Conservation (phyloP, 2,888 invertebrate species). For the Phlogophora meticulosa region DNA sequence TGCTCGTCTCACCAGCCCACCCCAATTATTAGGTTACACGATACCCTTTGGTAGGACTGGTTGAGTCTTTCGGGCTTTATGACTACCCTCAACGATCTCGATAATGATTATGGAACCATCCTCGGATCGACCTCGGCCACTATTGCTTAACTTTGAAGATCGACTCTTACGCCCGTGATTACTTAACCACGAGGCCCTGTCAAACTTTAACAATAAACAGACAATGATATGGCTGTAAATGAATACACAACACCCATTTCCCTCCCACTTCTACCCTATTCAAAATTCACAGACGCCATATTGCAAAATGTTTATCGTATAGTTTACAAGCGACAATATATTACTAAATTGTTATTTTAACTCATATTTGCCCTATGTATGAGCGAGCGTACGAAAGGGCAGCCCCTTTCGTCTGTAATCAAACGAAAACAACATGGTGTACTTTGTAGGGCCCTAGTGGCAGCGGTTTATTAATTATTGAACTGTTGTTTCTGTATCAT, state of each 20-base stretch:
- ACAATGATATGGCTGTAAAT: neutral
- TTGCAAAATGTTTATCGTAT: constrained; percentile 46
- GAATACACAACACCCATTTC: constrained; percentile 5
- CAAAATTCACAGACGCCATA: constrained; percentile 34
- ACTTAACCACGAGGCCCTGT: no score
- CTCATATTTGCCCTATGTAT: constrained; percentile 72
- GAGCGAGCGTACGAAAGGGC: constrained; percentile 65
- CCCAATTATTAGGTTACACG: no score
- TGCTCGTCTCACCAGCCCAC: no score
- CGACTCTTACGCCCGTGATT: no score
- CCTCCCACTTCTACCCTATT: constrained; percentile 24
- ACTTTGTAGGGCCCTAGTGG: constrained; percentile 52
- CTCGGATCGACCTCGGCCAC: no score
- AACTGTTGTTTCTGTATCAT: neutral
- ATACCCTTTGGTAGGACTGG: no score
- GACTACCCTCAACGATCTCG: no score
- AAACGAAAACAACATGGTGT: constrained; percentile 64
- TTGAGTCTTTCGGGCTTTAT: no score
- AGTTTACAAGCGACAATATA: constrained; percentile 59
- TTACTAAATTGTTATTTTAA: constrained; percentile 66
- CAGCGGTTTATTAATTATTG: constrained; percentile 44
- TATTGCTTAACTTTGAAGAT: no score
- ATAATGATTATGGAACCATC: no score
- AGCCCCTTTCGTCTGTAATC: constrained; percentile 70
- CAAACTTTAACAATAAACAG: neutral